A percentile compares a stretch with the other conserved stretches of the same genome.
Conservation (phyloP, 2,113 vertebrate species). For the Indicator maculatus region DNA sequence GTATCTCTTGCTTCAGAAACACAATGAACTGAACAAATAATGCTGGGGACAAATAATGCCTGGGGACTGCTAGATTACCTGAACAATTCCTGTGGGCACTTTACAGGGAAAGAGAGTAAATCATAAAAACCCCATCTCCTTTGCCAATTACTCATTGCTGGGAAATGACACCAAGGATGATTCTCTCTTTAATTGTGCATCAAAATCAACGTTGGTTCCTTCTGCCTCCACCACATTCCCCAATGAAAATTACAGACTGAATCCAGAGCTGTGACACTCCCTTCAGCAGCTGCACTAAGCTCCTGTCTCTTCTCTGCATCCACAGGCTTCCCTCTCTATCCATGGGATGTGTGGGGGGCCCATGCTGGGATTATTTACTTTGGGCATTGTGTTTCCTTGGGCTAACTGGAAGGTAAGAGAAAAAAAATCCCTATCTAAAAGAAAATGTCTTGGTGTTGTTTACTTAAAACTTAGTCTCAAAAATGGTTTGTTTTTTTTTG, state of each 20-base stretch:
- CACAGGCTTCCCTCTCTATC: conserved; percentile 86
- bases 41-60: neutral
- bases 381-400: conserved; percentile 87
- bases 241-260: neutral
- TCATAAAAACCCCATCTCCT: neutral
- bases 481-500: neutral
- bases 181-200: neutral
- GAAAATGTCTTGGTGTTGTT: neutral
- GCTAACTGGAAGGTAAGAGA: conserved; percentile 84
- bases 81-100: neutral
- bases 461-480: neutral
- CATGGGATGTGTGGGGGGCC: conserved; percentile 90
- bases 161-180: neutral
- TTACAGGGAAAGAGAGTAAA: neutral
- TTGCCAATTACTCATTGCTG: neutral
- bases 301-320: neutral
- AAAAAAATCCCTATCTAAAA: neutral
- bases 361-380: conserved; percentile 84
- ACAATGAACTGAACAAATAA: neutral
- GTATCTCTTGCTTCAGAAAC: conserved; percentile 59
- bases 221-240: neutral
- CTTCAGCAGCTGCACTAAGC: neutral
- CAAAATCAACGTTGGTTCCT: neutral
- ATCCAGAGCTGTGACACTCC: accelerated
- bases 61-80: neutral